A percentile compares a stretch with the other conserved stretches of the same genome.
These are phyloP conservation scores for Ariolimax columbianus DNA, from an alignment of 2,888 invertebrate genomes.

Conservation along the genomic window DNA sequence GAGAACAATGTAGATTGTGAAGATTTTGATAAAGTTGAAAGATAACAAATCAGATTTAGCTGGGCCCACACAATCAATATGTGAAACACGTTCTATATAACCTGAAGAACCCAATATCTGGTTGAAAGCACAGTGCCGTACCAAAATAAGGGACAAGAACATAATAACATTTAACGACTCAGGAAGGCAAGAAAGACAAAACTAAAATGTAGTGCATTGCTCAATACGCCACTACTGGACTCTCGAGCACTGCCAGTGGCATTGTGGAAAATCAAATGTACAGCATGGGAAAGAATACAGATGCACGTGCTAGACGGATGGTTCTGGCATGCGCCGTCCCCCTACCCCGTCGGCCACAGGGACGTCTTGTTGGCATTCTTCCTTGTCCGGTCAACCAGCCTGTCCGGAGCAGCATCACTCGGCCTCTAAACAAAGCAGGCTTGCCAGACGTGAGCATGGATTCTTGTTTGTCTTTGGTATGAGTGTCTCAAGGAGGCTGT, in stretches of 20 bases:
- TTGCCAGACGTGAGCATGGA: background rate
- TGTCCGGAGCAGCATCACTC: background rate
- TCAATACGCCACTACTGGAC: background rate
- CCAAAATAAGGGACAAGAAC: too few species aligned
- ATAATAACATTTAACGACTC: too few species aligned
- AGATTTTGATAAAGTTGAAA: too few species aligned
- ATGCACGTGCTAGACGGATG: constrained; percentile 15
- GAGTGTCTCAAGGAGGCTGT: constrained; percentile 2
- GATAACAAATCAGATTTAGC: too few species aligned
- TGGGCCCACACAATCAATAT: too few species aligned
- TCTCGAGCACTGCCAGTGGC: background rate
- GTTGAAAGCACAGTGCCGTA: too few species aligned
- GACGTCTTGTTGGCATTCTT: background rate
- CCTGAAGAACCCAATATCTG: too few species aligned
- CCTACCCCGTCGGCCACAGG: background rate
- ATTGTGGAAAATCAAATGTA: constrained; percentile 7
- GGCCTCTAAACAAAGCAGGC: background rate
- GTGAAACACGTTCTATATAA: too few species aligned
- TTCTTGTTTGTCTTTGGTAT: constrained; percentile 14
- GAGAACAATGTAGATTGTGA: too few species aligned
- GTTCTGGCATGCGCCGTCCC: constrained; percentile 4
- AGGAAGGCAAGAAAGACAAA: background rate
- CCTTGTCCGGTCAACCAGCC: background rate
- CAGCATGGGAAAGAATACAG: constrained; percentile 3
- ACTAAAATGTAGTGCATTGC: background rate